Evolutionary conservation across 2,888 invertebrate species (phyloP), one percentile per base, ranked within the genome.

Genomic region (Spodoptera picta): DNA sequence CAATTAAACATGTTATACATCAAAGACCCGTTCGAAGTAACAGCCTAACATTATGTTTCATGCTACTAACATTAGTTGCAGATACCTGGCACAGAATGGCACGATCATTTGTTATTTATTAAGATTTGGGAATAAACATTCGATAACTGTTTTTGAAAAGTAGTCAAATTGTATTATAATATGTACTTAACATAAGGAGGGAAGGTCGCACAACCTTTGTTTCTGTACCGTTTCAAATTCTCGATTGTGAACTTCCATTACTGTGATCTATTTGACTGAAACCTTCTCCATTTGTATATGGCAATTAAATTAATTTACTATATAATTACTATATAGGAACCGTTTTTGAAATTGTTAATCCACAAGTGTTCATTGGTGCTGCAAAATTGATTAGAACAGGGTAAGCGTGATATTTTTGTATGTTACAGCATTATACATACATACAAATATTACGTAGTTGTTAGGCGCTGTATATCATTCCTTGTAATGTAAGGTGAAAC

Each of bases 351-450:
- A 84, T 79, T 71, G 76, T 83, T 81, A 77, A 36, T 81, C 80
- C 75, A 83, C 19, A 86, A 86, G 91, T 92, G 90, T 92, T 90
- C 87, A 89, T 85, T 87, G 93, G 92, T 92, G 93, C 91, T 93
- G 87, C 87, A 77, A 88, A 89, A 87, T 87, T 88, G 78, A 84
- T 78, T 82, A 83, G 86, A 86, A 91, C 90, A 91, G 92, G 92
- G 92, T 92, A 84, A 82, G 79, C 80, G 82, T 84, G 63, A 79
- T 89, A 88, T 87, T 87, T 87, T 88, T 85, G 87, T 88, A 88
- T 83, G 78, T 79, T 60, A 75, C 77, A 81, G 78, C 83, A 77
- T 84, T 86, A 81, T 82, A 83, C 80, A 81, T 77, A 77, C 73
- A 64, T 72, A 73, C 70, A 61, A 36, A 65, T 79, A 69, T 80